Conservation (phyloP, 2,113 vertebrate species). For the Cromileptes altivelis region DNA sequence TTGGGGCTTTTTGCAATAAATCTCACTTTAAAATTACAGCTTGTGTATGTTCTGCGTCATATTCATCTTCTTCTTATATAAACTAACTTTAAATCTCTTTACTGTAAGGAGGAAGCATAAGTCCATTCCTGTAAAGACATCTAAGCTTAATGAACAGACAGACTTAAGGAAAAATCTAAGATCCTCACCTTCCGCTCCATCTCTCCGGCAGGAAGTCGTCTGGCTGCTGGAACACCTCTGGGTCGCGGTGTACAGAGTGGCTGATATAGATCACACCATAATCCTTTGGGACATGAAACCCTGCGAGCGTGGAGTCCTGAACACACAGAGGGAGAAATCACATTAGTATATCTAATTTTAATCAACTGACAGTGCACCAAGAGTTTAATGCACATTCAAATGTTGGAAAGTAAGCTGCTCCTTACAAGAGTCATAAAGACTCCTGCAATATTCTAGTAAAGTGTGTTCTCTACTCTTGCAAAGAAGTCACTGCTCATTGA, state of each 20-base stretch:
- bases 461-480: too few species aligned
- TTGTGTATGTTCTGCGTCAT: not conserved
- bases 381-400: not conserved
- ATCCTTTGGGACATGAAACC: constrained; percentile 70
- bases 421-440: not conserved
- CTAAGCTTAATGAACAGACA: not conserved
- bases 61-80: not conserved
- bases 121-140: not conserved
- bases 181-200: constrained; percentile 74
- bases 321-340: not conserved
- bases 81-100: not conserved
- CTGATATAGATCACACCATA: constrained; percentile 69
- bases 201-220: constrained; percentile 74
- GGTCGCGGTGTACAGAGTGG: constrained; percentile 72
- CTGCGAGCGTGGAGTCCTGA: constrained; percentile 71
- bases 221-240: constrained; percentile 77
- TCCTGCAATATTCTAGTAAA: too few species aligned
- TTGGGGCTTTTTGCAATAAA: too few species aligned
- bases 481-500: not conserved
- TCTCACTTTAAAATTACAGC: not conserved
- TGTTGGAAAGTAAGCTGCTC: not conserved
- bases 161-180: not conserved
- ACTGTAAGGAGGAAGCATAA: not conserved
- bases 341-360: not conserved
- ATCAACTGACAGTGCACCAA: not conserved